These are phyloP conservation scores for Rapana venosa DNA, from an alignment of 2,888 invertebrate genomes.

Conservation along the genomic window DNA sequence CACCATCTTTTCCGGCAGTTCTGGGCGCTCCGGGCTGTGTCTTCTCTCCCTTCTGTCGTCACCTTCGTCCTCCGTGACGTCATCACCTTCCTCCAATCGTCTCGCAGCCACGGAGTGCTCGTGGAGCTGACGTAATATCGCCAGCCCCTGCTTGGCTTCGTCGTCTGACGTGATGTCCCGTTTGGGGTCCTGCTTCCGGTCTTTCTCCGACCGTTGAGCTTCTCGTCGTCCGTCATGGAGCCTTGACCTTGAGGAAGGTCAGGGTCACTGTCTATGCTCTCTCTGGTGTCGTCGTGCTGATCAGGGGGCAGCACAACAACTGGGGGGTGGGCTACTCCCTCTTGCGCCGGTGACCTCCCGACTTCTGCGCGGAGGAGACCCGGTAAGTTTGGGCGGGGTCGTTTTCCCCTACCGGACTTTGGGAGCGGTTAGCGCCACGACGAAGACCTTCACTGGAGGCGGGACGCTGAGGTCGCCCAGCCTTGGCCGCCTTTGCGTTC, in stretches of 20 bases:
- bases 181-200: not conserved
- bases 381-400: too few relatives aligned
- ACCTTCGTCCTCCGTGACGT: not conserved
- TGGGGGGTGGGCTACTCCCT: not conserved
- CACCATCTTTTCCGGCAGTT: not conserved
- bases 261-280: not conserved
- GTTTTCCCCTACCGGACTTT: too few relatives aligned
- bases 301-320: too few relatives aligned
- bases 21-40: not conserved
- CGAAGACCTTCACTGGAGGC: too few relatives aligned
- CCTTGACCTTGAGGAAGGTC: not conserved
- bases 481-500: too few relatives aligned
- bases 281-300: not conserved
- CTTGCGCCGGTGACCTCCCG: not conserved
- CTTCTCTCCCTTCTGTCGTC: not conserved
- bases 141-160: slow-evolving; percentile 7
- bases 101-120: not conserved
- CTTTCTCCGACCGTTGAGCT: not conserved
- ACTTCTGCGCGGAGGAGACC: too few relatives aligned
- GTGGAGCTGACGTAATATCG: slow-evolving; percentile 21
- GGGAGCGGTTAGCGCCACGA: too few relatives aligned
- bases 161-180: not conserved
- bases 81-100: not conserved
- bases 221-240: slow-evolving; percentile 28
- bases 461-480: too few relatives aligned